Evolutionary conservation across 2,113 vertebrate species (phyloP).

Genomic region (Oceanites oceanicus): DNA sequence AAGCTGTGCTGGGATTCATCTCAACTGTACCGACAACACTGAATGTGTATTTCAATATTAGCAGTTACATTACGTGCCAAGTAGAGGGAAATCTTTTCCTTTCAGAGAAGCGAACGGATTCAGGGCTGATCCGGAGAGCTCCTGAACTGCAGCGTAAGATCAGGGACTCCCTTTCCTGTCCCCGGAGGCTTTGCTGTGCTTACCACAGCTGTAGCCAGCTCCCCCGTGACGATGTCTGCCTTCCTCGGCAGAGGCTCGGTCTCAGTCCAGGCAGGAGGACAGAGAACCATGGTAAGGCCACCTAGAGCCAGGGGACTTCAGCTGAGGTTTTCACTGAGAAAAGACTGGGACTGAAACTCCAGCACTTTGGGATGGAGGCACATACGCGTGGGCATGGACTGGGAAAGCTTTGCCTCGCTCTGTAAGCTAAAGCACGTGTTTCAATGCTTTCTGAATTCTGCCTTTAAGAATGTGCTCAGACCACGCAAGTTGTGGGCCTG

Average conservation of each 20-base stretch:
- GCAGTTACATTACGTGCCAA: neutral
- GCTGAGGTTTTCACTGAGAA: neutral
- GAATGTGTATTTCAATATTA: neutral
- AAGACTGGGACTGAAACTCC: neutral
- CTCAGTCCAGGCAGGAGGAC: neutral
- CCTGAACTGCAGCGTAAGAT: neutral
- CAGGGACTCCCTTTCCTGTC: neutral
- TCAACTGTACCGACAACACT: neutral
- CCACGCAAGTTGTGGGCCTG: neutral
- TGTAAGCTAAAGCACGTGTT: neutral
- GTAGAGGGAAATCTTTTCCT: neutral
- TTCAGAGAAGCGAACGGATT: neutral
- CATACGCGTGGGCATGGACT: fast-evolving
- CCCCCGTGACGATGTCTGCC: fast-evolving
- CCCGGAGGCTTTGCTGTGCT: neutral
- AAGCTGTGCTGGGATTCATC: constrained; percentile 19
- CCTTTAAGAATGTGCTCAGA: neutral
- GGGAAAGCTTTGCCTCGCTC: neutral
- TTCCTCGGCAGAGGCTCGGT: fast-evolving
- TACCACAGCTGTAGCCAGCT: neutral
- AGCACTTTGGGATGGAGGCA: neutral
- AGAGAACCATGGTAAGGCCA: neutral
- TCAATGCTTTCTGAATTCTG: neutral
- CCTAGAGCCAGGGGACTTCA: neutral
- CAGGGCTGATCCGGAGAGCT: neutral